phyloP scores from a whole-genome alignment of 1,140 invertebrate species.

The Drosophila pruinosa region DNA sequence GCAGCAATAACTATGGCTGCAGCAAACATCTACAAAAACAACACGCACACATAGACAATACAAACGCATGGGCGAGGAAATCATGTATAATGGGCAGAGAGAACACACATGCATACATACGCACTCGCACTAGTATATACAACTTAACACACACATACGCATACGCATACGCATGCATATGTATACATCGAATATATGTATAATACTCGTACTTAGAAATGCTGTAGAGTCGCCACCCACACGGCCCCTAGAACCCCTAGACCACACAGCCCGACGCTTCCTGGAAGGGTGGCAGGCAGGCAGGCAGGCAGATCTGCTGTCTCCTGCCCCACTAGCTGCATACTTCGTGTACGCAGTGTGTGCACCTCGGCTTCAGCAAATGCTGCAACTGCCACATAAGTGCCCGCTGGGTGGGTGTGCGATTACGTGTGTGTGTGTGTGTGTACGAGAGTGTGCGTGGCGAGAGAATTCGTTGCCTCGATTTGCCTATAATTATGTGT shows the following conservation, averaged over 20 bases:
- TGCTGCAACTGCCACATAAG: slow-evolving; percentile 79
- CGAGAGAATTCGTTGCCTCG: slow-evolving; percentile 80
- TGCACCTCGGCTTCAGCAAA: slow-evolving; percentile 54
- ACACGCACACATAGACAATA: slow-evolving; percentile 25
- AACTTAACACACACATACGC: slow-evolving; percentile 26
- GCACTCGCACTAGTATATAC: slow-evolving; percentile 36
- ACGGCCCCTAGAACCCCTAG: slow-evolving; percentile 37
- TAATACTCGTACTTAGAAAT: slow-evolving; percentile 71
- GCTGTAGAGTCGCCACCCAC: slow-evolving; percentile 29
- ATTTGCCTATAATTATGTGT: slow-evolving; percentile 82
- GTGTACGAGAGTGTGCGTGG: slow-evolving; percentile 42
- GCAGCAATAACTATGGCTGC: slow-evolving; percentile 37
- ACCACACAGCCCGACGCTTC: slow-evolving; percentile 11
- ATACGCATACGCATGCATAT: slow-evolving; percentile 12
- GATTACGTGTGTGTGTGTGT: slow-evolving; percentile 7
- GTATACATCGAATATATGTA: slow-evolving; percentile 35
- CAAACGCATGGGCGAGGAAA: slow-evolving; percentile 23
- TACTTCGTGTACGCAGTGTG: slow-evolving; percentile 48
- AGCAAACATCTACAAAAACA: slow-evolving; percentile 54
- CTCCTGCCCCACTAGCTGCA: background rate
- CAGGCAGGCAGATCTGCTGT: background rate
- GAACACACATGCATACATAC: slow-evolving; percentile 21
- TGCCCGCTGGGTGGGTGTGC: slow-evolving; percentile 48
- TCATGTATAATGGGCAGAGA: slow-evolving; percentile 49
- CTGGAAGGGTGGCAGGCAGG: background rate